Conservation (phyloP, 2,888 invertebrate genomes). For the Drosophila rubida region DNA sequence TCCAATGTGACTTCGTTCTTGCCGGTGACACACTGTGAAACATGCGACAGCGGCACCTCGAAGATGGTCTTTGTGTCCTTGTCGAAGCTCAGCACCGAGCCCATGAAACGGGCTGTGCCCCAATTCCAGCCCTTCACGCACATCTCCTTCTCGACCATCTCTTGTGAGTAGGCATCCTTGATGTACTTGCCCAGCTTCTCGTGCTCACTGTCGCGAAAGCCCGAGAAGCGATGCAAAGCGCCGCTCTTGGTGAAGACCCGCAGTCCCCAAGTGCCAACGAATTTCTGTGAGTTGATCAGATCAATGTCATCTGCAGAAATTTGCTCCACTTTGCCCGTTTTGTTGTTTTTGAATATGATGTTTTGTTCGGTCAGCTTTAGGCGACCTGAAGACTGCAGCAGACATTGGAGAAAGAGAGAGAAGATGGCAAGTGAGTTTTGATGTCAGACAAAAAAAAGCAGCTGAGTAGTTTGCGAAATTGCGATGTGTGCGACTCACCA, state of each 20-base stretch:
- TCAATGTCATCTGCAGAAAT: conserved; percentile 94
- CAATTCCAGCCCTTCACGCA: conserved; percentile 99
- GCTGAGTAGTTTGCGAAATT: conserved; percentile 11
- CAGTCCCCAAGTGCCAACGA: conserved; percentile 95
- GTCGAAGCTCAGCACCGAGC: conserved; percentile 93
- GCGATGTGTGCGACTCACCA: conserved; percentile 87
- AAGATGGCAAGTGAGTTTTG: background rate
- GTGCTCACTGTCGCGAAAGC: conserved; percentile 96
- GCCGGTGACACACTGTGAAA: conserved; percentile 97
- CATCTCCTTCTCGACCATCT: conserved; percentile 95
- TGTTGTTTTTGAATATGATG: conserved; percentile 96
- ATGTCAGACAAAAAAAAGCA: conserved; percentile 34
- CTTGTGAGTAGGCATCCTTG: conserved; percentile 91
- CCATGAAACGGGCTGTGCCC: conserved; percentile 97
- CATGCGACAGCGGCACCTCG: conserved; percentile 97
- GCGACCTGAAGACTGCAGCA: conserved; percentile 92
- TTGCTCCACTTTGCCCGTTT: conserved; percentile 98
- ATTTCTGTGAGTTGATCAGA: conserved; percentile 95
- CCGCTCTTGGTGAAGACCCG: conserved; percentile 96
- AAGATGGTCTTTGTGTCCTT: conserved; percentile 94
- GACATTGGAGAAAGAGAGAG: background rate
- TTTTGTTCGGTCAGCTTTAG: conserved; percentile 96
- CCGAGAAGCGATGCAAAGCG: conserved; percentile 94
- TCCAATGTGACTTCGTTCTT: conserved; percentile 99
- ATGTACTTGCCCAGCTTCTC: conserved; percentile 97